Evolutionary conservation across 2,113 vertebrate genomes (phyloP).

Genomic region (Salvelinus fontinalis): DNA sequence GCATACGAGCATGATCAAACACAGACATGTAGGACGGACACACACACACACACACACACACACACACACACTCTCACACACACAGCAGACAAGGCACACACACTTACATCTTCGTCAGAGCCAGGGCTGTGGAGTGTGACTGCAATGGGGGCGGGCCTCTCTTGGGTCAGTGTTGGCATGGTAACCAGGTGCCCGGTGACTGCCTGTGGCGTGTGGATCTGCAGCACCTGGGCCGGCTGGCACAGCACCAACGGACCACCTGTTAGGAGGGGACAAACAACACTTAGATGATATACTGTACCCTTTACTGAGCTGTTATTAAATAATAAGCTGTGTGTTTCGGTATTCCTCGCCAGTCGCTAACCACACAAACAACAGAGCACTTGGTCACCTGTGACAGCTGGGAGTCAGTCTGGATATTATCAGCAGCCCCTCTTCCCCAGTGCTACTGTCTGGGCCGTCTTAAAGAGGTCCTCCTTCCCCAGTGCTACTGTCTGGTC

Average conservation of each 20-base stretch:
- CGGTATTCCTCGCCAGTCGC: neutral
- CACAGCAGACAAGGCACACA: neutral
- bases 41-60: neutral
- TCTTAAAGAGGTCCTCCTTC: no score
- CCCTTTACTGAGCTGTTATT: constrained; percentile 25
- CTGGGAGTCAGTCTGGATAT: neutral
- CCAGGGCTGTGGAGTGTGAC: constrained; percentile 53
- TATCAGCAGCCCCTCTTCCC: no score
- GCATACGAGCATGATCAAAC: no score
- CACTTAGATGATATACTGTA: constrained; percentile 3
- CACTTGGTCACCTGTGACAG: neutral
- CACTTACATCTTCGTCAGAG: constrained; percentile 72
- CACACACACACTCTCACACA: constrained; percentile 2
- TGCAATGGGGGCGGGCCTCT: constrained; percentile 60
- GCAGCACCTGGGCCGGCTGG: constrained; percentile 79
- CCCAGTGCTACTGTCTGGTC: constrained; percentile 12
- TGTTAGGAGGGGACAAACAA: constrained; percentile 48
- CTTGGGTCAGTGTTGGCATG: constrained; percentile 71
- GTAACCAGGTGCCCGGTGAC: constrained; percentile 69
- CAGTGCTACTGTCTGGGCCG: no score
- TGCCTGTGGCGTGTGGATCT: constrained; percentile 78
- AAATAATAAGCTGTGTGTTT: neutral
- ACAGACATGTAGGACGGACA: neutral
- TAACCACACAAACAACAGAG: constrained; percentile 13
- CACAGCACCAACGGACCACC: constrained; percentile 80